phyloP scores from a whole-genome alignment of 1,140 invertebrate genomes.

The Drosophila nigrodunni region DNA sequence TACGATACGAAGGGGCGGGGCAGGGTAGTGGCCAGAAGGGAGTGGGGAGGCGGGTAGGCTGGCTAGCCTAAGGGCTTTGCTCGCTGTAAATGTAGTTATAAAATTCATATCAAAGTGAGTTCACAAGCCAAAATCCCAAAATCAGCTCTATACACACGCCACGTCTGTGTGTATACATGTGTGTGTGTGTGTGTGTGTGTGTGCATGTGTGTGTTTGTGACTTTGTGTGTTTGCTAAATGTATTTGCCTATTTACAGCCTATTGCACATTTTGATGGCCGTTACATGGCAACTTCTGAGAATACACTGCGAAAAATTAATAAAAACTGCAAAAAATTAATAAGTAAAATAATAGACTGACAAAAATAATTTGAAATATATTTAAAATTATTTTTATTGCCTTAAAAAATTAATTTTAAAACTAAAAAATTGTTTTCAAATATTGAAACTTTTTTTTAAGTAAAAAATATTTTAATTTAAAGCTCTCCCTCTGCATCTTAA shows the following conservation, averaged over 20 bases:
- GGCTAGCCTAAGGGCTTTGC: constrained; percentile 13
- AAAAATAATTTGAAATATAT: no score
- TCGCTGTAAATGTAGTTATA: constrained; percentile 47
- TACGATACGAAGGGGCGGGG: constrained; percentile 1
- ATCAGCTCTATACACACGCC: constrained; percentile 35
- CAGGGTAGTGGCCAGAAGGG: not conserved
- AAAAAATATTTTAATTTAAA: no score
- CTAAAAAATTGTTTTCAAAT: no score
- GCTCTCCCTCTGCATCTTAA: no score
- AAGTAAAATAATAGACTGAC: no score
- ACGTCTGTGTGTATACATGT: not conserved
- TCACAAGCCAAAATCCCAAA: constrained; percentile 54
- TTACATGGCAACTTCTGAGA: constrained; percentile 24
- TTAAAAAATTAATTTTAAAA: no score
- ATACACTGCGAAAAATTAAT: no score
- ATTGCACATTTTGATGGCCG: constrained; percentile 72
- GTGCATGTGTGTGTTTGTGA: not conserved
- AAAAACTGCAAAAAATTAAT: no score
- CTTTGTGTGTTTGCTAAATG: constrained; percentile 45
- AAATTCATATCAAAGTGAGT: constrained; percentile 57
- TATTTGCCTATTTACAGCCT: constrained; percentile 80
- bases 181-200: not conserved
- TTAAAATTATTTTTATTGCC: no score
- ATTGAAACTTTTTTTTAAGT: no score
- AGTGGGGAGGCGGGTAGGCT: not conserved